phyloP scores from a whole-genome alignment of 2,888 invertebrate species.

The Drosophila flavopinicola region DNA sequence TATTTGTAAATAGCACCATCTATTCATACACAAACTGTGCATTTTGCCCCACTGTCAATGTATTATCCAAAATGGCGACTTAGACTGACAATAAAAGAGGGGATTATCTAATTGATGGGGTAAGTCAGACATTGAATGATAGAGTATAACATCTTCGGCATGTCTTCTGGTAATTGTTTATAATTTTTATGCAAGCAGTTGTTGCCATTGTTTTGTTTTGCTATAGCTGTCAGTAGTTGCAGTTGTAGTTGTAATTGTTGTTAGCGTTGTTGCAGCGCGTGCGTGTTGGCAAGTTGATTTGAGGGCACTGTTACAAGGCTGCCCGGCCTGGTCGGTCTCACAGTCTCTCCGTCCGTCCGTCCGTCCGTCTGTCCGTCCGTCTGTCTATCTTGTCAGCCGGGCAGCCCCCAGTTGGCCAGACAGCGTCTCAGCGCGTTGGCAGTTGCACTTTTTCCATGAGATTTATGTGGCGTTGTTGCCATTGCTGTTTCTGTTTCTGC shows the following conservation, averaged over 20 bases:
- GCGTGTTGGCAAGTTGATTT: conserved; percentile 74
- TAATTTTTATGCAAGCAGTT: conserved; percentile 18
- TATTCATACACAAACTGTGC: no score
- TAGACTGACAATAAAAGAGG: no score
- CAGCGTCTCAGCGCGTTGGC: conserved; percentile 63
- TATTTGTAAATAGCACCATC: no score
- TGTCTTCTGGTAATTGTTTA: conserved; percentile 16
- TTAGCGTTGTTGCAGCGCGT: conserved; percentile 53
- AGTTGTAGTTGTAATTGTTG: conserved; percentile 35
- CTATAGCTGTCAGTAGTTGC: conserved; percentile 37
- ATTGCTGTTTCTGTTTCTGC: not conserved
- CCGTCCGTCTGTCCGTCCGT: conserved; percentile 16
- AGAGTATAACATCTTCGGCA: conserved; percentile 1
- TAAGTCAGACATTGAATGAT: no score
- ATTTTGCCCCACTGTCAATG: no score
- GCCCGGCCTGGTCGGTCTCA: conserved; percentile 56
- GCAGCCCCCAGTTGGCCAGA: conserved; percentile 62
- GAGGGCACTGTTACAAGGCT: conserved; percentile 83
- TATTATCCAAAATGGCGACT: no score
- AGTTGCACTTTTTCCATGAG: conserved; percentile 60
- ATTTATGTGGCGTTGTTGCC: conserved; percentile 31
- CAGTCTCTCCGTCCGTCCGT: conserved; percentile 10
- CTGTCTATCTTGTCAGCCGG: conserved; percentile 16
- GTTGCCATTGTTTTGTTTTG: conserved; percentile 42
- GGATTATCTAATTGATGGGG: no score